Evolutionary conservation across 1,140 invertebrate genomes (phyloP).

Genomic region (Ptiloglossa arizonensis): DNA sequence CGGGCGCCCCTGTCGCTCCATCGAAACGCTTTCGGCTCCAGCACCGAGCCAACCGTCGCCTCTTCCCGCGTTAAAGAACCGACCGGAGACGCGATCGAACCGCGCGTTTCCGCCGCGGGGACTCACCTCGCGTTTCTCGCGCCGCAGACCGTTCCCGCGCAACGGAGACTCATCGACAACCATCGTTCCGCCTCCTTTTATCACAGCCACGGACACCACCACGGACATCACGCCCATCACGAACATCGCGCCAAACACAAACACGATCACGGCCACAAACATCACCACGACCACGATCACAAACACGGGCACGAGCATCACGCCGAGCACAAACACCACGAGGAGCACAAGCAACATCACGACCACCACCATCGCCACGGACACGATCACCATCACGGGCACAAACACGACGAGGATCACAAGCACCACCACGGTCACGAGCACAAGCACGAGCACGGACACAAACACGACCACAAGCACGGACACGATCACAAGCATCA

Average conservation of each 20-base stretch:
- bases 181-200: constrained; percentile 47
- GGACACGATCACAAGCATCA: constrained; percentile 72
- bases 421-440: constrained; percentile 65
- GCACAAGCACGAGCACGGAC: constrained; percentile 63
- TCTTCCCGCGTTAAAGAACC: constrained; percentile 7
- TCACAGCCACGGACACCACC: constrained; percentile 55
- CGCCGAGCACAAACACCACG: constrained; percentile 59
- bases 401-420: constrained; percentile 63
- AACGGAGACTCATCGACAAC: constrained; percentile 45
- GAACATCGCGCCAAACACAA: constrained; percentile 57
- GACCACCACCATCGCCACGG: constrained; percentile 58
- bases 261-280: constrained; percentile 54
- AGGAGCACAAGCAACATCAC: constrained; percentile 58
- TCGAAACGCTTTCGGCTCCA: constrained; percentile 17
- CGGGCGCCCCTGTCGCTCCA: constrained; percentile 8
- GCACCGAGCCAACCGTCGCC: constrained; percentile 7
- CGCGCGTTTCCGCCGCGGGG: constrained; percentile 7
- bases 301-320: constrained; percentile 56
- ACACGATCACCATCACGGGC: constrained; percentile 59
- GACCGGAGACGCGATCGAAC: constrained; percentile 35
- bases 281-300: constrained; percentile 50
- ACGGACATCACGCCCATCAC: constrained; percentile 48
- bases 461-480: constrained; percentile 69
- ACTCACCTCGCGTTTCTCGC: constrained; percentile 31
- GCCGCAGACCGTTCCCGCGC: constrained; percentile 8